Evolutionary conservation across 2,113 vertebrate species (phyloP).

Genomic region (Melanotaenia duboulayi): DNA sequence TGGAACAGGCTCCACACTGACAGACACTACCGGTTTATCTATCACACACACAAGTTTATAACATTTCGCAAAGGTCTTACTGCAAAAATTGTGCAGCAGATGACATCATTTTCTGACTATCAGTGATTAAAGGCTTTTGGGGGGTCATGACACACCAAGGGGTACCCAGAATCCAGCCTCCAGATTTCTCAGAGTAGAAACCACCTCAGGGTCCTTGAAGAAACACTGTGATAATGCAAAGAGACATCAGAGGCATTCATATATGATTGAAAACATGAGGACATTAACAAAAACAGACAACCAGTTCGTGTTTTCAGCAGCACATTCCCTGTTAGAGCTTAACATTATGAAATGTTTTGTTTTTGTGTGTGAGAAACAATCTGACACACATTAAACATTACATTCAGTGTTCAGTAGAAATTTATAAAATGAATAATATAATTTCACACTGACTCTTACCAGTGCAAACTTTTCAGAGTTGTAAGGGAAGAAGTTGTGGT

Average conservation of each 20-base stretch:
- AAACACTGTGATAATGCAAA: slow-evolving; percentile 70
- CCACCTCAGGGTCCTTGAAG: slow-evolving; percentile 78
- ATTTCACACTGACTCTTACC: slow-evolving; percentile 59
- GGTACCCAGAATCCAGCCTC: slow-evolving; percentile 55
- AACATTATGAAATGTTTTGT: neutral
- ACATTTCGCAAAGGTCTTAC: slow-evolving; percentile 23
- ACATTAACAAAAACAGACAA: neutral
- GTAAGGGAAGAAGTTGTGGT: slow-evolving; percentile 77
- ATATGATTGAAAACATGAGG: neutral
- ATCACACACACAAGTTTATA: slow-evolving; percentile 24
- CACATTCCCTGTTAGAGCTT: neutral
- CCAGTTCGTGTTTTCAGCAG: neutral
- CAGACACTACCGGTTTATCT: slow-evolving; percentile 72
- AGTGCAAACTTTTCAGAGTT: slow-evolving; percentile 69
- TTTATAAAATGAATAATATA: too few species aligned
- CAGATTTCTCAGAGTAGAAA: slow-evolving; percentile 68
- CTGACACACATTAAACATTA: neutral
- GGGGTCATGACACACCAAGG: slow-evolving; percentile 68
- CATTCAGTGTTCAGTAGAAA: too few species aligned
- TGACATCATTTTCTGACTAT: slow-evolving; percentile 40
- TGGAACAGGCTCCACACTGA: slow-evolving; percentile 75
- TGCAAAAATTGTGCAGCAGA: slow-evolving; percentile 20
- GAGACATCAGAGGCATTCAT: neutral
- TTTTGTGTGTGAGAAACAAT: neutral
- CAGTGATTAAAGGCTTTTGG: slow-evolving; percentile 35